phyloP scores from a whole-genome alignment of 2,797 vertebrate species.

The Gymnoscopelus braueri region DNA sequence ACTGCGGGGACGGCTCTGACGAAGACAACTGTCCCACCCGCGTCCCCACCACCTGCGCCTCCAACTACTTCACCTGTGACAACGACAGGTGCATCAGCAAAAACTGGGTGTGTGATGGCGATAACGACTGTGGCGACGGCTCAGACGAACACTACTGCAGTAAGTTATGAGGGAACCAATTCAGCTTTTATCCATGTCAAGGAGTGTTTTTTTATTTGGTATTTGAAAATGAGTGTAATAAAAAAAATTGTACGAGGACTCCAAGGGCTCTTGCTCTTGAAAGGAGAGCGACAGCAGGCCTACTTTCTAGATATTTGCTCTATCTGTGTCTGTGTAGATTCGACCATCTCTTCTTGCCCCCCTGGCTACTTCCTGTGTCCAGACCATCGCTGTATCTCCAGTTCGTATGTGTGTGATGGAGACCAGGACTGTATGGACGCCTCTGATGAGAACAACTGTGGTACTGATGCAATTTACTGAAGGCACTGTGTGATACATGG shows the following conservation, averaged over 20 bases:
- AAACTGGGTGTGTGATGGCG: conserved; percentile 89
- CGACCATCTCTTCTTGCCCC: conserved; percentile 84
- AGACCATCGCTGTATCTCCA: conserved; percentile 89
- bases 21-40: conserved; percentile 87
- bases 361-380: conserved; percentile 89
- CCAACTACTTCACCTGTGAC: conserved; percentile 82
- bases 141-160: conserved; percentile 93
- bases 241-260: too few species aligned
- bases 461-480: conserved; percentile 64
- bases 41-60: conserved; percentile 77
- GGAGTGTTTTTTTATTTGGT: too few species aligned
- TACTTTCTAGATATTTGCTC: background rate
- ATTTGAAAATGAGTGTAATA: too few species aligned
- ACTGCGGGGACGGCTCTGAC: conserved; percentile 91
- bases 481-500: background rate
- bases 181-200: too few species aligned
- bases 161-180: conserved; percentile 71
- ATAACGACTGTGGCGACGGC: conserved; percentile 94
- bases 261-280: too few species aligned
- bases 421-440: conserved; percentile 92
- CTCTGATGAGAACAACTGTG: conserved; percentile 89
- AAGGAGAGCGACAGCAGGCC: background rate
- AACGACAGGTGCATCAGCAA: conserved; percentile 86
- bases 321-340: conserved; percentile 70
- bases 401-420: conserved; percentile 87